These are phyloP conservation scores for Motacilla tschutschensis DNA, from an alignment of 2,113 vertebrate species.

Conservation along the genomic window DNA sequence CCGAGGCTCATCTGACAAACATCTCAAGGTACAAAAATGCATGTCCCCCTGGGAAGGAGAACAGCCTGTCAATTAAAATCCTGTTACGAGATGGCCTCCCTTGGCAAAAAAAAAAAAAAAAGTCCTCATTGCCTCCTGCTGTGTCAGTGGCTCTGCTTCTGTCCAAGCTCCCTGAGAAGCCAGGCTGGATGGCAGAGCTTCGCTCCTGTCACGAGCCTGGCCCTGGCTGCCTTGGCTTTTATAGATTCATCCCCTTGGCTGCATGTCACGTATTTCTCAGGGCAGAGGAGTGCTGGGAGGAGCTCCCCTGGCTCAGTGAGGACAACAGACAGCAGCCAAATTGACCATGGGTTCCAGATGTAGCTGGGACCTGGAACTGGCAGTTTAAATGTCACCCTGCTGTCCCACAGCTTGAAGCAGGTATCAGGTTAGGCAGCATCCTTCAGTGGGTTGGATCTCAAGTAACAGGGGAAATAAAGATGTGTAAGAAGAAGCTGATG, in stretches of 20 bases:
- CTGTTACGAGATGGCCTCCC: not conserved
- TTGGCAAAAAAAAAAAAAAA: not conserved
- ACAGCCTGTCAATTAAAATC: constrained; percentile 16
- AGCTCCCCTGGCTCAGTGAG: not conserved
- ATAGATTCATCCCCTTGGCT: not conserved
- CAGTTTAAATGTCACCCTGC: constrained; percentile 15
- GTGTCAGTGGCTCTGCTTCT: not conserved
- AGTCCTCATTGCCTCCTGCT: not conserved
- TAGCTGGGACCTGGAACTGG: not conserved
- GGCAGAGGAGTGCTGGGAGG: not conserved
- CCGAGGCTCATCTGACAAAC: constrained; percentile 53
- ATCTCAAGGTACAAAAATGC: constrained; percentile 56
- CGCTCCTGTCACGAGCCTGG: not conserved
- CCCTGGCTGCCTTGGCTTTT: not conserved
- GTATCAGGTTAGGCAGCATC: not conserved
- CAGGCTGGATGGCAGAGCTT: not conserved
- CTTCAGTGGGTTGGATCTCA: not conserved
- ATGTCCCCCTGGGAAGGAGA: constrained; percentile 23
- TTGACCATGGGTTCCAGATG: not conserved
- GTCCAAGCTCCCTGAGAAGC: not conserved
- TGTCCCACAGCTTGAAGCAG: not conserved
- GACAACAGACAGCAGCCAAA: not conserved
- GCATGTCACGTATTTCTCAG: not conserved
- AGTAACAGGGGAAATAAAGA: not conserved
- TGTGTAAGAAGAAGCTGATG: not conserved